Evolutionary conservation across 2,797 vertebrate genomes (phyloP), one percentile per base, ranked within the genome.

Genomic region (Emydoidea blandingii): DNA sequence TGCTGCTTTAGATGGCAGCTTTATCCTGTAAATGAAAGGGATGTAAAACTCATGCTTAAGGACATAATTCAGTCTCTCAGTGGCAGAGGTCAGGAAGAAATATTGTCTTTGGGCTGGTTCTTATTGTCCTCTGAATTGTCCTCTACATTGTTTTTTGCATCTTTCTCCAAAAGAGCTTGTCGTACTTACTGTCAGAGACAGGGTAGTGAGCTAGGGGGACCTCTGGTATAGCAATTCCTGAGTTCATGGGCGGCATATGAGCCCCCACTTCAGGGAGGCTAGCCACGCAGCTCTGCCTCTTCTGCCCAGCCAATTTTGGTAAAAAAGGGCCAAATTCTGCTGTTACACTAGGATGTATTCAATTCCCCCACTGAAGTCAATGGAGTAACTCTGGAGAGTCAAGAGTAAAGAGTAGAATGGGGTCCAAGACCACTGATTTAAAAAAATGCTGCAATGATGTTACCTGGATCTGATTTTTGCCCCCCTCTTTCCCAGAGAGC

Each of bases 41-140:
- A 52, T 53, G 41, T 47, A 47, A 76, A 44, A 47, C 74, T 47
- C 59, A 53, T 8, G 18, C 21, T 74, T 56, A 65, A 91, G 79
- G 56, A 76, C 81, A 81, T 41, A 0, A 0, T 0, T 31, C 79
- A 0, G 0, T 81, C 44, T 57, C 53, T 79, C 19, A 53, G 5
- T 8, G 47, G 31, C 31, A 31, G 62, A 72, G 76, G 27, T 31
- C 19, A 88, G 80, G 80, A 57, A 59, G 57, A n/a, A 57, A 49
- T 56, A 85, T 83, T 25, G 57, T 34, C 6, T 5, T 31, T 23
- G 0, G 50, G 16, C 56, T 78, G 57, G 57, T 21, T 3, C n/a
- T 88, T 34, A 15, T 31, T 62, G 59, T 62, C 59, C 59, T 78
- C 72, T 57, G 1, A 76, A 57, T 85, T 49, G 8, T 37, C 37